phyloP scores from a whole-genome alignment of 2,888 invertebrate genomes.

The Nemotelus nigrinus region DNA sequence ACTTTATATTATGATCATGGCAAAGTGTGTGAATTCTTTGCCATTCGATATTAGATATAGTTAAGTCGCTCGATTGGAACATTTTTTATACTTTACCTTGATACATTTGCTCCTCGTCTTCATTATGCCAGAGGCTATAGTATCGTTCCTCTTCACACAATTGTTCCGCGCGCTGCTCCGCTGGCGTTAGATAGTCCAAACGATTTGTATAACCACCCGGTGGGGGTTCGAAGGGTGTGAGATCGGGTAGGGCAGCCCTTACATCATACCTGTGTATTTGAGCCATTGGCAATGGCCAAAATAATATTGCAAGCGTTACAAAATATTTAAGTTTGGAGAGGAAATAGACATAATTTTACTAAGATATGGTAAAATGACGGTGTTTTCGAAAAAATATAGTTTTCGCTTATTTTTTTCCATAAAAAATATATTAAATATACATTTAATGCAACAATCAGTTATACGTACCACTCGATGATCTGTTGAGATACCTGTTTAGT shows the following conservation, averaged over 20 bases:
- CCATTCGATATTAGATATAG: no score
- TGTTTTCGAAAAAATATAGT: background rate
- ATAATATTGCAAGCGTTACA: constrained; percentile 22
- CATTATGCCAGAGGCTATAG: constrained; percentile 85
- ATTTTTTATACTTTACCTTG: constrained; percentile 73
- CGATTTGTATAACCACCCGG: constrained; percentile 75
- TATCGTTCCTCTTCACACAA: constrained; percentile 96
- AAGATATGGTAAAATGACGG: background rate
- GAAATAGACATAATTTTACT: background rate
- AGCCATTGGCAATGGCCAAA: constrained; percentile 47
- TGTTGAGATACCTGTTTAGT: constrained; percentile 3
- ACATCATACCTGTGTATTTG: constrained; percentile 84
- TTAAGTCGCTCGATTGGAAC: background rate
- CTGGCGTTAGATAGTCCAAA: constrained; percentile 72
- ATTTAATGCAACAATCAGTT: constrained; percentile 49
- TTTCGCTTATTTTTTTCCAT: background rate
- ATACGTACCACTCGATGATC: constrained; percentile 48
- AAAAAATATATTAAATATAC: constrained; percentile 26
- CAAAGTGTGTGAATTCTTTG: no score
- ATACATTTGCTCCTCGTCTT: constrained; percentile 88
- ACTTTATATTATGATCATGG: no score
- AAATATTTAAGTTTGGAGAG: background rate
- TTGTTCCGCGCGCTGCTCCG: constrained; percentile 85
- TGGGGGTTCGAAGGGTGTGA: constrained; percentile 81
- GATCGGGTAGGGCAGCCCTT: constrained; percentile 89